Evolutionary conservation across 2,888 invertebrate species (phyloP).

Genomic region (Trachelus troglodyta): DNA sequence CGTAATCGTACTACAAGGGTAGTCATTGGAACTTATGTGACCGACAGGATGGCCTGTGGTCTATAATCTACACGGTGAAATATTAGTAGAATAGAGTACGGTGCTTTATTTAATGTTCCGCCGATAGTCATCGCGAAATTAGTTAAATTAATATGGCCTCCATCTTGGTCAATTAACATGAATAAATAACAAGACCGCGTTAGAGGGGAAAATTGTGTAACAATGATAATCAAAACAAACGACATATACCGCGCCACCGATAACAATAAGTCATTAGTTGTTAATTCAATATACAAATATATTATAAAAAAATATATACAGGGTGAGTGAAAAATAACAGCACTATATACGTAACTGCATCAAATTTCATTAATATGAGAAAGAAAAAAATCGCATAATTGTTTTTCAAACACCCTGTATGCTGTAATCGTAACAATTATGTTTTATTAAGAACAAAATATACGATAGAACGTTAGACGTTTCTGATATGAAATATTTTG

Average conservation of each 20-base stretch:
- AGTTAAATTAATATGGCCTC: conserved; percentile 43
- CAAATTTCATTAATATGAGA: background rate
- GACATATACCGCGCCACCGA: background rate
- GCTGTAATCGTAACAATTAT: background rate
- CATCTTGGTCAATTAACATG: conserved; percentile 20
- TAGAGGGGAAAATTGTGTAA: background rate
- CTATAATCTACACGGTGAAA: conserved; percentile 39
- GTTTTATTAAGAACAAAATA: no score
- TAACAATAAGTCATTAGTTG: background rate
- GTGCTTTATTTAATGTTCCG: conserved; percentile 55
- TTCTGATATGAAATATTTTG: background rate
- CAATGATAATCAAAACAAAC: background rate
- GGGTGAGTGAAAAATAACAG: background rate
- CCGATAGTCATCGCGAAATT: conserved; percentile 47
- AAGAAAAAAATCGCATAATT: background rate
- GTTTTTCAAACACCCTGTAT: background rate
- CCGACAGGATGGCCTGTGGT: conserved; percentile 25
- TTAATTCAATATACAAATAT: background rate
- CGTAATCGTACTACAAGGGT: conserved; percentile 22
- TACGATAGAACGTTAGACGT: background rate
- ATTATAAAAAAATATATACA: background rate
- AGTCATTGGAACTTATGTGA: background rate
- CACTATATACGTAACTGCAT: background rate
- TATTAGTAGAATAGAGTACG: conserved; percentile 24
- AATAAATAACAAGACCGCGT: conserved; percentile 15